Evolutionary conservation across 1,140 invertebrate genomes (phyloP), one percentile per base, ranked within the genome.

Genomic region (Pinna nobilis): DNA sequence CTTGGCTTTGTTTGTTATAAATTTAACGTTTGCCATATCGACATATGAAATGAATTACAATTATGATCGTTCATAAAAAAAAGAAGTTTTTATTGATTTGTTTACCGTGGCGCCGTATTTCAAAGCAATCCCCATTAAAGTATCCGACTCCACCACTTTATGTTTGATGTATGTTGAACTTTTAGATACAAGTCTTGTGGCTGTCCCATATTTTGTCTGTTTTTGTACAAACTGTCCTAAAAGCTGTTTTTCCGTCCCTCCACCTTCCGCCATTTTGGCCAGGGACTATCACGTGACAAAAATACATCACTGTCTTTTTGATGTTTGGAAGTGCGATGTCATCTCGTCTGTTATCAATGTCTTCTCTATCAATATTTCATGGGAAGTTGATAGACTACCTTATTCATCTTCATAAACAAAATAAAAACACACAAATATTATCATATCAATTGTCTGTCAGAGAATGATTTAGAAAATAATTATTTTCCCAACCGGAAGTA

Each of bases 81-180:
- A 11, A 11, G 9, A 11, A 55, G 30, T 9, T 30, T 5, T 59
- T 33, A 2, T 32, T 35, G 13, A 35, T 33, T 18, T 41, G 32
- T 23, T 92, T 92, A 97, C 96, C 86, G 95, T 95, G 80, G 95
- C 94, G 85, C 95, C 94, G 91, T 97, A 97, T 92, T 95, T 96
- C 35, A 97, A 91, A 28, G 96, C 95, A 77, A 98, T 94, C 80
- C 96, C 96, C 91, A 96, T 95, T 70, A 98, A 90, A n/a, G 96
- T 97, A 88, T 98, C 96, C 20, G 92, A 92, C 84, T 94, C 92
- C 32, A 92, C 89, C 70, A 98, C 92, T 47, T 90, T 91, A 87
- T 97, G 95, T 87, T 95, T 94, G 68, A 97, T 91, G 80, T 93
- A 92, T 79, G 92, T 92, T 82, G 94, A 65, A 50, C 77, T 81